These are phyloP conservation scores for Yponomeuta plumbellus DNA, from an alignment of 2,888 invertebrate species.

Conservation along the genomic window DNA sequence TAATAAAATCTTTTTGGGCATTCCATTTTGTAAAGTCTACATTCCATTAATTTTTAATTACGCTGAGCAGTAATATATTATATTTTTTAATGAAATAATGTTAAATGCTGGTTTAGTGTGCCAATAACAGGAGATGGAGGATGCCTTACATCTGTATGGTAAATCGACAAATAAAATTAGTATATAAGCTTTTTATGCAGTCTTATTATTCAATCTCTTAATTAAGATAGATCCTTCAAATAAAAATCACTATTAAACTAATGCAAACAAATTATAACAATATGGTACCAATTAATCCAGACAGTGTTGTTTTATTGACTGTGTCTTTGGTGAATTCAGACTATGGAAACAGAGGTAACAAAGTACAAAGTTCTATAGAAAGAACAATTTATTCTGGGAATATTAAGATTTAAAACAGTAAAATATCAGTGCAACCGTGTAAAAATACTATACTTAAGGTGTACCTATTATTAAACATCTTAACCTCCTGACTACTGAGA, in stretches of 20 bases:
- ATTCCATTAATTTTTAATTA: constrained; percentile 58
- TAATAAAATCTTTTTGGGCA: constrained; percentile 9
- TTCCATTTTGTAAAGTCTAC: constrained; percentile 30
- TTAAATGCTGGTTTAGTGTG: constrained; percentile 60
- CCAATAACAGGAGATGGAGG: constrained; percentile 65
- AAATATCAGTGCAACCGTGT: constrained; percentile 44
- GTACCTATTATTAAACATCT: not conserved
- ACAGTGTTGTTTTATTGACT: not conserved
- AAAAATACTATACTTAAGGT: constrained; percentile 31
- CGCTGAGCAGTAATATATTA: constrained; percentile 36
- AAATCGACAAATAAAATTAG: constrained; percentile 75
- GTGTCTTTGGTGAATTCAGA: not conserved
- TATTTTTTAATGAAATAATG: constrained; percentile 27
- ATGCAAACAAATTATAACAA: not conserved
- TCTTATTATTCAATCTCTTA: constrained; percentile 29
- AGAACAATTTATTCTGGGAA: constrained; percentile 54
- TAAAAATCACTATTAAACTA: not conserved
- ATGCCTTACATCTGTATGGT: constrained; percentile 74
- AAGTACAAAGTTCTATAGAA: constrained; percentile 27
- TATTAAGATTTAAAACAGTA: constrained; percentile 43
- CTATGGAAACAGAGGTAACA: not conserved
- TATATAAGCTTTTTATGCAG: constrained; percentile 65
- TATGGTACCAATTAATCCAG: not conserved
- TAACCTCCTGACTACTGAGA: no score
- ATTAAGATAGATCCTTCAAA: not conserved